Conservation (phyloP, 2,113 vertebrate species). For the Emydura subglobosa region DNA sequence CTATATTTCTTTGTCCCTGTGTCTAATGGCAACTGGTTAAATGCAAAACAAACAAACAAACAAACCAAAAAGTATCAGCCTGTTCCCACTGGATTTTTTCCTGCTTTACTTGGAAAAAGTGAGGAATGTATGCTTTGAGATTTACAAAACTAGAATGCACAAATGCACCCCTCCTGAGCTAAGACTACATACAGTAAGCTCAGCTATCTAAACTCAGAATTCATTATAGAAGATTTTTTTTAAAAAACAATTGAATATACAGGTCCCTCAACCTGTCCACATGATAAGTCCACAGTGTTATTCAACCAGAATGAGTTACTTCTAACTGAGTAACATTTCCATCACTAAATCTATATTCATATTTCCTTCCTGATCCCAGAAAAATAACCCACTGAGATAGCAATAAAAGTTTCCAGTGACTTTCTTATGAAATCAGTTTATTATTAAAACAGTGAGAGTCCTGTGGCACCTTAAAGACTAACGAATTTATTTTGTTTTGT, state of each 20-base stretch:
- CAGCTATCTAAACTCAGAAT: background rate
- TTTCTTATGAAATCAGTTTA: background rate
- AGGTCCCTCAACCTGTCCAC: background rate
- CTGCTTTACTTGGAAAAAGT: background rate
- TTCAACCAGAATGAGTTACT: background rate
- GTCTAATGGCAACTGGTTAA: conserved; percentile 38
- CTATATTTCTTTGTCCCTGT: conserved; percentile 10
- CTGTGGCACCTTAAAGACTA: too few species aligned
- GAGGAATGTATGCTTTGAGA: background rate
- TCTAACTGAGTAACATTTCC: background rate
- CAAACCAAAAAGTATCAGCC: background rate
- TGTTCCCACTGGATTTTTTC: background rate
- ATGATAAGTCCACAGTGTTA: background rate
- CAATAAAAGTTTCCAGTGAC: background rate
- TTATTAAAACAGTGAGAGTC: too few species aligned
- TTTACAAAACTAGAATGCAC: background rate
- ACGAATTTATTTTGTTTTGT: too few species aligned
- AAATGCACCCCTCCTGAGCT: background rate
- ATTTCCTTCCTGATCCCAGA: background rate
- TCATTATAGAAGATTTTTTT: background rate
- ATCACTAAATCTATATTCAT: background rate
- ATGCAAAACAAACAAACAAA: conserved; percentile 51
- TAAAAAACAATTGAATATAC: background rate
- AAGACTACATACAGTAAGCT: background rate
- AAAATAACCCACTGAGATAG: background rate